These are phyloP conservation scores for Strigamia maritima DNA, from an alignment of 2,888 invertebrate species.

Conservation along the genomic window DNA sequence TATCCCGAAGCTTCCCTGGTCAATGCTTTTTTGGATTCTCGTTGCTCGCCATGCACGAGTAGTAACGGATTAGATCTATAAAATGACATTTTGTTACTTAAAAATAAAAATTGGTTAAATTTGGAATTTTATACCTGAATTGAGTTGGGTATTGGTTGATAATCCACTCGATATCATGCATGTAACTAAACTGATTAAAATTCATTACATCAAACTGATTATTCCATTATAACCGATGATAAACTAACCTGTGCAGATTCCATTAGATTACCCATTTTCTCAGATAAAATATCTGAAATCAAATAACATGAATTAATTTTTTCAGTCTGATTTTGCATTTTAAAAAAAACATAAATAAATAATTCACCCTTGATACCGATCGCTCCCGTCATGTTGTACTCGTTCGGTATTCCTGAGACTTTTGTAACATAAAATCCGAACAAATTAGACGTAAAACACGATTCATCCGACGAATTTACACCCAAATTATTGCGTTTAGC, in stretches of 20 bases:
- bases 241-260: conserved; percentile 51
- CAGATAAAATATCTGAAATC: conserved; percentile 50
- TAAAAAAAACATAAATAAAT: too few relatives aligned
- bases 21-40: conserved; percentile 58
- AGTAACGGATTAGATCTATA: conserved; percentile 63
- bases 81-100: conserved; percentile 31
- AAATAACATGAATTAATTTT: too few relatives aligned
- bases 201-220: background rate
- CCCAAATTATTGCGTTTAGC: background rate
- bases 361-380: conserved; percentile 50
- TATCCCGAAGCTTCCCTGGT: conserved; percentile 50
- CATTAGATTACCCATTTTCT: conserved; percentile 50
- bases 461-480: background rate
- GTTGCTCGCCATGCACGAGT: conserved; percentile 72
- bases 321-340: too few relatives aligned
- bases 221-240: background rate
- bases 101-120: too few relatives aligned
- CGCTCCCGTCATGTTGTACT: conserved; percentile 47
- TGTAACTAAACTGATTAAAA: conserved; percentile 79
- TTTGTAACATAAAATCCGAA: conserved; percentile 47
- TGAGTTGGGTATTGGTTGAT: conserved; percentile 74
- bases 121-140: conserved; percentile 66
- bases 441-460: background rate
- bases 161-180: conserved; percentile 87
- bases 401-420: conserved; percentile 49